phyloP scores from a whole-genome alignment of 2,797 vertebrate species.

The Poeciliopsis presidionis region DNA sequence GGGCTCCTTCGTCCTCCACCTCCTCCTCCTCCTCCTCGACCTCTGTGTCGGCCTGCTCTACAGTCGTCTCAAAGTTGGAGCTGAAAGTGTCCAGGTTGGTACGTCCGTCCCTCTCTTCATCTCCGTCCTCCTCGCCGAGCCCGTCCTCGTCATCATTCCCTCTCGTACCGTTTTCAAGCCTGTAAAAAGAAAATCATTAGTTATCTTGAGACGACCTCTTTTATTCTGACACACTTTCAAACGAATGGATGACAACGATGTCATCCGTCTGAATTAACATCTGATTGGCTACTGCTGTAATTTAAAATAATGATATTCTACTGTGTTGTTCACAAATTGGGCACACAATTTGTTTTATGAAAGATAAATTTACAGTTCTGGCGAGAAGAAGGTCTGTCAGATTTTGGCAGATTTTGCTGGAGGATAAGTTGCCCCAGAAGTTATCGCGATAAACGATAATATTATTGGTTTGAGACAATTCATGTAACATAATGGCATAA shows the following conservation, averaged over 20 bases:
- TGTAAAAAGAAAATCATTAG: conserved; percentile 46
- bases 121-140: conserved; percentile 53
- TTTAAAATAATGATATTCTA: neutral
- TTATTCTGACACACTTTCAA: conserved; percentile 8
- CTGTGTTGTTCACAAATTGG: neutral
- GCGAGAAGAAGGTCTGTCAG: no score
- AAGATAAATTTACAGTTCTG: neutral
- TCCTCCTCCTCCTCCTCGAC: conserved; percentile 81
- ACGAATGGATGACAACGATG: neutral
- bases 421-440: no score
- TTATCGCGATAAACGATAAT: no score
- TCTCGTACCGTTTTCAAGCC: conserved; percentile 76
- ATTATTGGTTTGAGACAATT: no score
- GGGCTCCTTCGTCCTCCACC: conserved; percentile 59
- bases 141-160: conserved; percentile 71
- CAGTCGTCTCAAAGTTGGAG: conserved; percentile 82
- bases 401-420: no score
- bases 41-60: conserved; percentile 80
- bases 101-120: conserved; percentile 41
- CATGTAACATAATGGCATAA: no score
- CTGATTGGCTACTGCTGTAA: neutral
- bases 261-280: neutral
- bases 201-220: neutral
- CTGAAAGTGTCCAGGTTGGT: conserved; percentile 81
- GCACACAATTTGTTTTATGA: neutral